Base-by-base conservation (phyloP, 2,113 vertebrate genomes). In the Paracanthobrama guichenoti region DNA sequence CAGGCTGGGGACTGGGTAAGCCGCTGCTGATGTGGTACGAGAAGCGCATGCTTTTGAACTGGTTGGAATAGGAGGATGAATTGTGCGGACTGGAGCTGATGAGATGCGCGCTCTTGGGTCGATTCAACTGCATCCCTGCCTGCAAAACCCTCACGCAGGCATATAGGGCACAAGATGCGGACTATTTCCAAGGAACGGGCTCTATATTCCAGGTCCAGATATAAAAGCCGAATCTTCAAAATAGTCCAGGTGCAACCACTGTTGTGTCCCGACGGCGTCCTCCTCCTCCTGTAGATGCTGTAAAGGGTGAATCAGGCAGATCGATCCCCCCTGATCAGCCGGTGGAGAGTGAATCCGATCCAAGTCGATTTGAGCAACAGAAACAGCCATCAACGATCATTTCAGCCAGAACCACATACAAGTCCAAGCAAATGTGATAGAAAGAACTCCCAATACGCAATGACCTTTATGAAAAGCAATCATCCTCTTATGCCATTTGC, bases 21-120 rank as follows among this genome's bases (percentile, higher is more conserved):
- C 88, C 55, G 8, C 88, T 14, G 81, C 86, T 89, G 81, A 94
- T 92, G 84, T 95, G 93, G 83, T 93, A 94, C 59, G 93, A 94
- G 87, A 95, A 95, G 85, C 93, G 92, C 92, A 92, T 92, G 81
- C 92, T 90, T 82, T 92, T 89, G 89, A 92, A 94, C 84, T 92
- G 93, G 59, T 86, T 92, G 88, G 93, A 94, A 90, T 91, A 94
- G 79, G 92, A 92, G 67, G 46, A 2, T 83, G 82, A 24, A 88
- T 71, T 64, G 90, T 66, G 62, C 14, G 85, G 85, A 74, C 78
- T 84, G 85, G 90, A 88, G 69, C 89, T 89, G 26, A 92, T 72
- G 74, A 91, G 83, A 81, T 81, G 79, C 72, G 88, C 85, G 77
- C 92, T 90, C 84, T 81, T 84, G 53, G 92, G 90, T 84, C 84